These are phyloP conservation scores for Heliconius sara DNA, from an alignment of 2,888 invertebrate species.

Conservation along the genomic window DNA sequence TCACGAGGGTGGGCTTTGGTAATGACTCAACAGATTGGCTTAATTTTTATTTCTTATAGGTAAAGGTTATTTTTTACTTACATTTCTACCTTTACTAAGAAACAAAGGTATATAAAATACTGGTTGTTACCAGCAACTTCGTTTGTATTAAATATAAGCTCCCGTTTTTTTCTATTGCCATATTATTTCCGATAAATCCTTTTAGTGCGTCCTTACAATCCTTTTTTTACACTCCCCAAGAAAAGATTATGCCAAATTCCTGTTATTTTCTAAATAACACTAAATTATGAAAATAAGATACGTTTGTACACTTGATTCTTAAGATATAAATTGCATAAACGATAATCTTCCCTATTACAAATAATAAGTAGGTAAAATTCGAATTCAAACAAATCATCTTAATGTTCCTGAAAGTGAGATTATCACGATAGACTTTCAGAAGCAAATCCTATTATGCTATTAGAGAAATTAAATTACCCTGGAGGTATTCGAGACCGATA, in stretches of 20 bases:
- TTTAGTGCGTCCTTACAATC: too few relatives aligned
- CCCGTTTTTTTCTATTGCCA: not conserved
- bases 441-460: slow-evolving; percentile 43
- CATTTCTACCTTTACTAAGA: too few relatives aligned
- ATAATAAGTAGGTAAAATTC: not conserved
- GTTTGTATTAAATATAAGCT: not conserved
- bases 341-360: not conserved
- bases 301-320: too few relatives aligned
- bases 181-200: not conserved
- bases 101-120: too few relatives aligned
- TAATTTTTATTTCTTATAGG: not conserved
- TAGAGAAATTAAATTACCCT: slow-evolving; percentile 45
- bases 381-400: slow-evolving; percentile 31
- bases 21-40: not conserved
- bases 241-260: too few relatives aligned
- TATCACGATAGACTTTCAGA: slow-evolving; percentile 34
- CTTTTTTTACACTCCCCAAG: too few relatives aligned
- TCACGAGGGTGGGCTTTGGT: not conserved
- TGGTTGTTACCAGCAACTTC: not conserved
- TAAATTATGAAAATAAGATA: too few relatives aligned
- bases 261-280: too few relatives aligned
- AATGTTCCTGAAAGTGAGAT: slow-evolving; percentile 27
- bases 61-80: not conserved
- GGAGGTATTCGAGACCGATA: slow-evolving; percentile 36
- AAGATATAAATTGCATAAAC: not conserved